Conservation (phyloP, 2,113 vertebrate species). For the Burhinus bistriatus region DNA sequence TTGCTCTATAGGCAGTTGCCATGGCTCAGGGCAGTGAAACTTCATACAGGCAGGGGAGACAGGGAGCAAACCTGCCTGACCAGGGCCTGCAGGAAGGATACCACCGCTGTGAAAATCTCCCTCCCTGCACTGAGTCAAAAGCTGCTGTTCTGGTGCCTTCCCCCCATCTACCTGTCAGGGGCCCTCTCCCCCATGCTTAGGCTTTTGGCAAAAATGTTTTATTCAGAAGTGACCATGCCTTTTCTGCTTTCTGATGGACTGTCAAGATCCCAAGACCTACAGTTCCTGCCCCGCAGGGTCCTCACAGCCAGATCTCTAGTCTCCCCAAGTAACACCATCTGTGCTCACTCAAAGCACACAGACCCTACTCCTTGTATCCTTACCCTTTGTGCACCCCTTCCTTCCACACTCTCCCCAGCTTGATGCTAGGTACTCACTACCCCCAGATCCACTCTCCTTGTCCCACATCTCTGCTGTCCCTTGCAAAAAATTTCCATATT, state of each 20-base stretch:
- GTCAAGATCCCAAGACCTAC: background rate
- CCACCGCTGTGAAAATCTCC: background rate
- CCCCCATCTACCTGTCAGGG: no score
- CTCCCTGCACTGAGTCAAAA: background rate
- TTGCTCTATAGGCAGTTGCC: background rate
- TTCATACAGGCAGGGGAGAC: background rate
- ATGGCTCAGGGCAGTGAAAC: background rate
- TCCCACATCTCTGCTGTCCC: background rate
- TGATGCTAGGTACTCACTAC: accelerated
- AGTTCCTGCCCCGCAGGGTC: no score
- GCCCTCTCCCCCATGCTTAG: background rate
- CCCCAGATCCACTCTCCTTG: background rate
- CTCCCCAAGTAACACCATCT: background rate
- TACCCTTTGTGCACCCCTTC: background rate
- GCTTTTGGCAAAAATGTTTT: background rate
- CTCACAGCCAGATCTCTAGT: background rate
- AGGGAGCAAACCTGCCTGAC: background rate
- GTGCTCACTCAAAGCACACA: background rate
- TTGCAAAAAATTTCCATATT: background rate
- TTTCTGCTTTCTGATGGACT: background rate
- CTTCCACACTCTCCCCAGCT: no score
- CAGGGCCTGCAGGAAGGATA: background rate
- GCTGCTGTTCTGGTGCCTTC: background rate
- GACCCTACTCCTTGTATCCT: background rate
- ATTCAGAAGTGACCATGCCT: background rate